Base-by-base conservation (phyloP, 2,888 invertebrate species). In the Thecocarcelia acutangulata region DNA sequence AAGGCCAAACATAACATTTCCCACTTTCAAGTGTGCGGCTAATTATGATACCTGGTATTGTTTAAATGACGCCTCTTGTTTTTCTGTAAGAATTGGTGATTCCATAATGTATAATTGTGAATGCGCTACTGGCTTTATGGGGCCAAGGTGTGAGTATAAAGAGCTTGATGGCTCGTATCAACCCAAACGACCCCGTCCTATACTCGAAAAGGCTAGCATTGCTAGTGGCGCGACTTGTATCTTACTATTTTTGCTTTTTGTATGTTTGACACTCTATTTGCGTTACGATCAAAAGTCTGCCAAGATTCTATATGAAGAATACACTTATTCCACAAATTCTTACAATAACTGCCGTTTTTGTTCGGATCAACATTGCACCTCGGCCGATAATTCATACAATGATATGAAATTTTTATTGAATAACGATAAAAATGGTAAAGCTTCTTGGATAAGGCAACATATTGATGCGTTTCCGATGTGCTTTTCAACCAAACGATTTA, bases 111-210 rank as follows among this genome's bases (percentile, higher is more conserved):
- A 97, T 93, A 97, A 97, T 92, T 97, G 97, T 94, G 96, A 97
- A 95, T 97, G 97, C 92, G 95, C 96, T 88, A 95, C 95, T 90
- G 97, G 97, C 86, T 97, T 95, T 92, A 96, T 97, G 93, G 97
- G 97, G 85, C 97, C 96, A 91, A 94, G 97, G 90, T 97, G 97
- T 93, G 97, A 97, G 93, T 97, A 96, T 92, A 97, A 97, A 93
- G 97, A 97, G 93, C 93, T 97, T 92, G 97, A 97, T 92, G 96
- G 97, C 91, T 96, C 97, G 91, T 97, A 97, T 93, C 93, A 97
- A 92, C 91, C 91, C 80, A 89, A 89, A 85, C 93, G 95, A 89
- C 94, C 94, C 88, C 93, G 94, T 87, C 94, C 94, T 85, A 94
- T 95, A 94, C 91, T 96, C 88, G 95, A 96, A 91, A 95, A 94